Evolutionary conservation across 1,140 invertebrate genomes (phyloP).

Genomic region (Ericerus pela): DNA sequence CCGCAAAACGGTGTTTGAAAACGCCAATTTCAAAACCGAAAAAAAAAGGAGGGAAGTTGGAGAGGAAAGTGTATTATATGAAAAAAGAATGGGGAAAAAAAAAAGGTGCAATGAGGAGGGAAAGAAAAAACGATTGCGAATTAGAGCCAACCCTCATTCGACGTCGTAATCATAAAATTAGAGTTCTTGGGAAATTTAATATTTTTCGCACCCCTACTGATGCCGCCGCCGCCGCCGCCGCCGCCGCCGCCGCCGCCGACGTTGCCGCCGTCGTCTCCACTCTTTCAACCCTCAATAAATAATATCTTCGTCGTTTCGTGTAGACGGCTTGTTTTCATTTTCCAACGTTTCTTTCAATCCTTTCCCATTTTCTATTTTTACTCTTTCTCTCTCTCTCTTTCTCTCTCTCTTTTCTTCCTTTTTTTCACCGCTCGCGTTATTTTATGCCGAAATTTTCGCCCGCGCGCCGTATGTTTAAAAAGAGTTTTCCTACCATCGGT

Average conservation of each 20-base stretch:
- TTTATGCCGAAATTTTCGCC: not conserved
- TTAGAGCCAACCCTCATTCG: too few relatives aligned
- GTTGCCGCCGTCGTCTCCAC: too few relatives aligned
- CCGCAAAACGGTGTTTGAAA: too few relatives aligned
- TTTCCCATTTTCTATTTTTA: not conserved
- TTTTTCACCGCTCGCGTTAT: not conserved
- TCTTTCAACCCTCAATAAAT: constrained; percentile 11
- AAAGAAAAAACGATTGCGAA: too few relatives aligned
- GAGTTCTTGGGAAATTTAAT: not conserved
- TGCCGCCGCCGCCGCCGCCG: not conserved
- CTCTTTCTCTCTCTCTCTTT: not conserved
- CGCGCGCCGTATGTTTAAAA: not conserved
- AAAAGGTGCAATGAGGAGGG: too few relatives aligned
- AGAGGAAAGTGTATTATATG: too few relatives aligned
- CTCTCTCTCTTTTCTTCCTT: not conserved
- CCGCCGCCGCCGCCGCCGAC: not conserved
- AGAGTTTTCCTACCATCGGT: constrained; percentile 7
- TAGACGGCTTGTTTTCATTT: constrained; percentile 11
- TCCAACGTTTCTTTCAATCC: constrained; percentile 9
- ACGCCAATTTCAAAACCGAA: too few relatives aligned
- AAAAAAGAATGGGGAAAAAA: too few relatives aligned
- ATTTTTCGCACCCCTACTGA: constrained; percentile 8
- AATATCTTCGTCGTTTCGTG: constrained; percentile 10
- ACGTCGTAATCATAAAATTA: too few relatives aligned
- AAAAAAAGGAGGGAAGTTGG: too few relatives aligned